These are phyloP conservation scores for Cyanistes caeruleus DNA, from an alignment of 2,113 vertebrate species.

Conservation along the genomic window DNA sequence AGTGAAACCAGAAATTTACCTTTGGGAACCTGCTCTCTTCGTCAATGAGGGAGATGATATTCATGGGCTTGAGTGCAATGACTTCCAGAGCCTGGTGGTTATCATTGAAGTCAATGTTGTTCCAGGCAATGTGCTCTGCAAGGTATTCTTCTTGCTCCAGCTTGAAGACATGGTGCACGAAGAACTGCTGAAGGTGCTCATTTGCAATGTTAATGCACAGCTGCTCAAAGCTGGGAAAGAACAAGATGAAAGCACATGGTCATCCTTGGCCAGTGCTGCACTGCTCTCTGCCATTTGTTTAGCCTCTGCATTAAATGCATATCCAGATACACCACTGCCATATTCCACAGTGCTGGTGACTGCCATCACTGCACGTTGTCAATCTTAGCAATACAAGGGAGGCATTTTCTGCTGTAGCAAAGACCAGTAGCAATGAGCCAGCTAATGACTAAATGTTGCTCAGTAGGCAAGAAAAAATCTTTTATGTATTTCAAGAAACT, in stretches of 20 bases:
- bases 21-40: conserved; percentile 96
- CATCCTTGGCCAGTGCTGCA: neutral
- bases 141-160: conserved; percentile 92
- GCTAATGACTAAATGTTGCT: neutral
- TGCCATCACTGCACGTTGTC: neutral
- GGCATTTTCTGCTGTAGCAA: neutral
- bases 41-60: conserved; percentile 91
- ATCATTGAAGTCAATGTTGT: conserved; percentile 85
- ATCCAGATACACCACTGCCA: neutral
- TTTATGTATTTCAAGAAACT: neutral
- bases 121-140: conserved; percentile 86
- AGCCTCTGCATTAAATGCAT: neutral
- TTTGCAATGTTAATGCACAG: conserved; percentile 98
- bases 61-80: conserved; percentile 86
- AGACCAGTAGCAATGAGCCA: neutral
- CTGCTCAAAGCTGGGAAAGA: conserved; percentile 89
- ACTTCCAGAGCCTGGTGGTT: conserved; percentile 86
- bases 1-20: conserved; percentile 67
- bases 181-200: conserved; percentile 98
- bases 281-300: neutral
- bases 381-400: neutral
- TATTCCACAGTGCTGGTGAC: neutral
- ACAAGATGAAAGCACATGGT: neutral
- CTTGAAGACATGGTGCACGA: conserved; percentile 90
- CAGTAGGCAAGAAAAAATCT: neutral